Base-by-base conservation (phyloP, 1,140 invertebrate genomes). In the Homarus americanus region DNA sequence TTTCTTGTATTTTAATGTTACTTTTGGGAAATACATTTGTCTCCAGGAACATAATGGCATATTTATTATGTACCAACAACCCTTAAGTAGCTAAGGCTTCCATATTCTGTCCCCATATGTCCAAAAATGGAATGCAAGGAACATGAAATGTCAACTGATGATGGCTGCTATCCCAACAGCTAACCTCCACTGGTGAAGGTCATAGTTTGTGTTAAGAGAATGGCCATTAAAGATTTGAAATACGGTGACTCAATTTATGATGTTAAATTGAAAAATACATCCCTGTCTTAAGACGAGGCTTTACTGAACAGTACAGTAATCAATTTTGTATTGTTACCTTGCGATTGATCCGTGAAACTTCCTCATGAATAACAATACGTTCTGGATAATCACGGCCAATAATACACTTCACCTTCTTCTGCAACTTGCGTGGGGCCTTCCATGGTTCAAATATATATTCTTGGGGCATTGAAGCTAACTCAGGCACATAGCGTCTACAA, bases 401-500 rank as follows among this genome's bases (percentile, higher is more conserved):
- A 40, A 95, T 93, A 92, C 95, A 95, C 17, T 94, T 93, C 9
- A 93, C 94, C 72, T 94, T 93, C 82, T 94, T 93, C 92, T 95
- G 95, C 10, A 95, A 92, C 32, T 93, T 92, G 17, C 93, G 79
- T 5, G 95, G 94, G 28, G 95, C 95, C 92, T 94, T 94, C 95
- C 95, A 95, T 0, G 95, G 95, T 89, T 95, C 94, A 93, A 94
- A 95, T 69, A 95, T 93, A 84, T 94, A 95, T 87, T 94, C 93
- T 40, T 94, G 72, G 32, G 94, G 94, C 93, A 94, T 94, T 38
- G 94, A 93, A 84, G 94, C 94, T 72, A 95, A 88, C 44, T 94
- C 94, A 34, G 95, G 94, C 7, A 95, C 91, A 93, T 95, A 95
- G 28, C 94, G 94, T 69, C 94, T 95, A 93, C 41, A 87, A 92